Conservation (phyloP, 2,113 vertebrate species). For the Sakesphorus luctuosus region DNA sequence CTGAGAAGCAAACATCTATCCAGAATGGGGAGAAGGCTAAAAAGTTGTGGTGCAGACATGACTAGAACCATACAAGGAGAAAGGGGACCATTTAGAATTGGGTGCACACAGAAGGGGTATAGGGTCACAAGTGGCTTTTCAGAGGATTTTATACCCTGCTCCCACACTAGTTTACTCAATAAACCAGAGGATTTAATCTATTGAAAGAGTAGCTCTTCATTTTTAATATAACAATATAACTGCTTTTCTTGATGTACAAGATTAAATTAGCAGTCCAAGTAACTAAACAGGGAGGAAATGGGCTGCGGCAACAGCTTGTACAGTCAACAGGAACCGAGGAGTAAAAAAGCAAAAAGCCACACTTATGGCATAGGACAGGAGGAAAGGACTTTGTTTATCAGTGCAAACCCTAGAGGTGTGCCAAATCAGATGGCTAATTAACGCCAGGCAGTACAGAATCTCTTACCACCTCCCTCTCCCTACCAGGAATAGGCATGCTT, state of each 20-base stretch:
- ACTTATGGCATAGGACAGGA: neutral
- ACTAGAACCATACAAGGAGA: neutral
- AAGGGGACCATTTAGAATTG: neutral
- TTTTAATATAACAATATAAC: neutral
- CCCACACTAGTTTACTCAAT: neutral
- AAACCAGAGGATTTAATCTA: neutral
- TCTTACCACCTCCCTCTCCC: neutral
- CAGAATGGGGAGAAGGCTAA: neutral
- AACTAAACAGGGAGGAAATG: neutral
- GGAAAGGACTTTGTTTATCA: neutral
- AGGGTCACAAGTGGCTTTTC: neutral
- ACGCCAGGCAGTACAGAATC: neutral
- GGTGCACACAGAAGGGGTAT: neutral
- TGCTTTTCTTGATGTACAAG: neutral
- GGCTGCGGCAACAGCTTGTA: neutral
- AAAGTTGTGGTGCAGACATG: neutral
- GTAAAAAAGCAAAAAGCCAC: neutral
- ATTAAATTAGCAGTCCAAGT: neutral
- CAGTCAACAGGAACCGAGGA: neutral
- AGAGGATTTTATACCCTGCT: neutral
- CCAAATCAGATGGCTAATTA: neutral
- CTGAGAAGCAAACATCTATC: neutral
- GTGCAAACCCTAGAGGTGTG: neutral
- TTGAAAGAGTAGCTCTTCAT: neutral
- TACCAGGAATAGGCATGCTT: neutral